Evolutionary conservation across 2,888 invertebrate species (phyloP).

Genomic region (Tipula lateralis): DNA sequence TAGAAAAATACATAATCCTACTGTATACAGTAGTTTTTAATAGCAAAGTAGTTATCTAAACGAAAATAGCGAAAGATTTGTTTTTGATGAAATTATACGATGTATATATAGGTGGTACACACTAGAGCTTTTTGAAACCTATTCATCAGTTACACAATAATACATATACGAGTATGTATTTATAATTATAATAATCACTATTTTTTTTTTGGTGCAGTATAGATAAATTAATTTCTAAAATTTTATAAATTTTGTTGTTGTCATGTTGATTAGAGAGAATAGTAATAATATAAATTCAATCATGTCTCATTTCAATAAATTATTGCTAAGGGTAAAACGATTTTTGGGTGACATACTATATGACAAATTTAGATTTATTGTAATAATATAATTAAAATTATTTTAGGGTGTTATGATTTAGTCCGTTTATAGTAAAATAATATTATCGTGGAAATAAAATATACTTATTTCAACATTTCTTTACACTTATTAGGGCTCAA

Average conservation of each 20-base stretch:
- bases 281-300: neutral
- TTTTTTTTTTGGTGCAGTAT: conserved; percentile 15
- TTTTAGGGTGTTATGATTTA: neutral
- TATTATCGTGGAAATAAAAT: too few species aligned
- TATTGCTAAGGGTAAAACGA: neutral
- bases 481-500: too few species aligned
- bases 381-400: neutral
- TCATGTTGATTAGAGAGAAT: neutral
- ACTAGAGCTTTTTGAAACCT: neutral
- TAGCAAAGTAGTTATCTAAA: neutral
- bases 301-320: neutral
- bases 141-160: neutral
- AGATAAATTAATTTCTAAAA: neutral
- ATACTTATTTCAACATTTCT: too few species aligned
- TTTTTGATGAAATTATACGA: neutral
- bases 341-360: neutral
- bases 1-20: neutral
- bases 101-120: neutral
- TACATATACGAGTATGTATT: too few species aligned
- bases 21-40: conserved; percentile 24
- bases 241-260: neutral
- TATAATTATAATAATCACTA: neutral
- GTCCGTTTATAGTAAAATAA: neutral
- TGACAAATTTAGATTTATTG: neutral
- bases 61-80: neutral